These are phyloP conservation scores for Pimephales promelas DNA, from an alignment of 2,113 vertebrate genomes.

Conservation along the genomic window DNA sequence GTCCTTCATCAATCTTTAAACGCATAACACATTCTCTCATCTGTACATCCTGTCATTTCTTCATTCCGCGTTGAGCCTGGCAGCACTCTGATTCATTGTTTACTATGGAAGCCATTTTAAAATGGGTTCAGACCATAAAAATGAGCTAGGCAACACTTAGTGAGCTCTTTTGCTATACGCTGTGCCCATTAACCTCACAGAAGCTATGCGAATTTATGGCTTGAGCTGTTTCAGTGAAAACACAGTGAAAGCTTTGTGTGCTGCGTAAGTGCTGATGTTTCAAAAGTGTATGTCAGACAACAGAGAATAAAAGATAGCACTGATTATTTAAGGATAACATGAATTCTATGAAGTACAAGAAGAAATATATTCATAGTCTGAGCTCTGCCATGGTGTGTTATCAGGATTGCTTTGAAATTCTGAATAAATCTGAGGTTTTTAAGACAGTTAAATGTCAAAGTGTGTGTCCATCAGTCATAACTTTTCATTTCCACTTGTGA, in stretches of 20 bases:
- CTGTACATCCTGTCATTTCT: slow-evolving; percentile 31
- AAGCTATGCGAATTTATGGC: slow-evolving; percentile 44
- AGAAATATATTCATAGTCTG: background rate
- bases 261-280: slow-evolving; percentile 9
- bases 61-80: background rate
- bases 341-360: background rate
- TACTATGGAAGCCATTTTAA: slow-evolving; percentile 10
- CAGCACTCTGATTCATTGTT: slow-evolving; percentile 14
- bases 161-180: slow-evolving; percentile 28
- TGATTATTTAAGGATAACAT: background rate
- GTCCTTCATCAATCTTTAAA: slow-evolving; percentile 25
- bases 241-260: background rate
- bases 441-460: background rate
- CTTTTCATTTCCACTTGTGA: slow-evolving; percentile 30
- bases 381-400: background rate
- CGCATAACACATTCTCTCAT: slow-evolving; percentile 9
- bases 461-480: background rate
- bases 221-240: slow-evolving; percentile 25
- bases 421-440: background rate
- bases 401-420: background rate
- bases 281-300: background rate
- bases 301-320: slow-evolving; percentile 5
- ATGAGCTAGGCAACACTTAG: slow-evolving; percentile 29
- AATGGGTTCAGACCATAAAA: slow-evolving; percentile 35
- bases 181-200: slow-evolving; percentile 23